Conservation (phyloP, 1,140 invertebrate species). For the Orchestia grillus region DNA sequence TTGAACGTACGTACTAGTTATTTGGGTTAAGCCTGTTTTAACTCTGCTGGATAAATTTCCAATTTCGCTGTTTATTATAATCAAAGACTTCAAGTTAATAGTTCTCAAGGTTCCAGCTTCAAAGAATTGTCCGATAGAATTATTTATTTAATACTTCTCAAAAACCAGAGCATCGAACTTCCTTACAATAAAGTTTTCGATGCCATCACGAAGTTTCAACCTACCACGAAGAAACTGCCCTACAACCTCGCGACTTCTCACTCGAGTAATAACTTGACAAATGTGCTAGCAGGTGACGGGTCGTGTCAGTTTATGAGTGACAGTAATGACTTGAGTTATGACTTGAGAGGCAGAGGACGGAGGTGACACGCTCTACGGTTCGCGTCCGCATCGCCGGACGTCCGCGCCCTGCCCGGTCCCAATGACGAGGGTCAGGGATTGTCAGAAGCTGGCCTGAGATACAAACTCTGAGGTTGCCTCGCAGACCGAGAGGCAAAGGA, state of each 20-base stretch:
- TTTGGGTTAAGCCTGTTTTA: too few species aligned
- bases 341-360: background rate
- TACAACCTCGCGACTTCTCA: background rate
- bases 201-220: background rate
- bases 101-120: background rate
- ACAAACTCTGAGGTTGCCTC: background rate
- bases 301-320: constrained; percentile 28
- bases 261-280: constrained; percentile 39
- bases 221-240: background rate
- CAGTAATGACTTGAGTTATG: constrained; percentile 46
- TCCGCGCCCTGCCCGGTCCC: background rate
- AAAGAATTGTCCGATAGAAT: background rate
- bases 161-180: background rate
- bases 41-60: too few species aligned
- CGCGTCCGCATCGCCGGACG: constrained; percentile 15
- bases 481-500: background rate
- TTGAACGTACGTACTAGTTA: too few species aligned
- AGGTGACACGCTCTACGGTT: background rate
- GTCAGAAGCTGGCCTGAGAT: background rate
- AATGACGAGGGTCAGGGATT: background rate
- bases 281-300: background rate
- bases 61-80: background rate
- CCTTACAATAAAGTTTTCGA: background rate
- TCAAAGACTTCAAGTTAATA: background rate
- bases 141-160: background rate